phyloP scores from a whole-genome alignment of 2,797 vertebrate genomes.

The Hypotaenidia philippensis region DNA sequence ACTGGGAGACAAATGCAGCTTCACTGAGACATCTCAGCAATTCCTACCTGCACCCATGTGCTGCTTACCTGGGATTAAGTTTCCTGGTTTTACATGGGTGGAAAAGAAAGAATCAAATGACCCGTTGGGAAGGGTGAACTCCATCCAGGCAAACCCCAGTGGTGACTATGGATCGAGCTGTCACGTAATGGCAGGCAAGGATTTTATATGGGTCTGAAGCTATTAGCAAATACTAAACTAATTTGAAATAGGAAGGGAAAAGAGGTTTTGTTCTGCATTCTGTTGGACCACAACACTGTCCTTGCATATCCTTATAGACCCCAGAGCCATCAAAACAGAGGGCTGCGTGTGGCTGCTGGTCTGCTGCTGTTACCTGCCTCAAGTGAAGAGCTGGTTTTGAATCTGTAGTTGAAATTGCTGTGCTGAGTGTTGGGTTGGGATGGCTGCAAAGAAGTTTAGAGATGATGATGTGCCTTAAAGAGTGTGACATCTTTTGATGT shows the following conservation, averaged over 20 bases:
- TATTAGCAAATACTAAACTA: background rate
- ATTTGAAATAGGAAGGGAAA: background rate
- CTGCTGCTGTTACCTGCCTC: background rate
- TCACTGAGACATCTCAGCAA: background rate
- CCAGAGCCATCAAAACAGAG: background rate
- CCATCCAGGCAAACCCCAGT: fast-evolving
- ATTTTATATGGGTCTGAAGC: background rate
- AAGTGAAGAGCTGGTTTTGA: background rate
- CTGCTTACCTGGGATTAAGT: background rate
- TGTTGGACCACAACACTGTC: background rate
- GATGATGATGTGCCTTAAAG: background rate
- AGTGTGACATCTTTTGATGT: background rate
- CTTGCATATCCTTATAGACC: background rate
- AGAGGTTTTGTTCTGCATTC: background rate
- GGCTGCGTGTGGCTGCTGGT: background rate
- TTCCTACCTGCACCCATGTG: background rate
- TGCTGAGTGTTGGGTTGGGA: background rate
- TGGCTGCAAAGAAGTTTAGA: background rate
- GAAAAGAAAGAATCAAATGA: background rate
- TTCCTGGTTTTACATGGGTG: background rate
- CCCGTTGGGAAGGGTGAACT: background rate
- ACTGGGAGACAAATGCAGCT: background rate
- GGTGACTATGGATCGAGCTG: background rate
- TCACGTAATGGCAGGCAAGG: background rate
- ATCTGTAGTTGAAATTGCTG: background rate